Evolutionary conservation across 2,888 invertebrate genomes (phyloP).

Genomic region (Nemurella pictetii): DNA sequence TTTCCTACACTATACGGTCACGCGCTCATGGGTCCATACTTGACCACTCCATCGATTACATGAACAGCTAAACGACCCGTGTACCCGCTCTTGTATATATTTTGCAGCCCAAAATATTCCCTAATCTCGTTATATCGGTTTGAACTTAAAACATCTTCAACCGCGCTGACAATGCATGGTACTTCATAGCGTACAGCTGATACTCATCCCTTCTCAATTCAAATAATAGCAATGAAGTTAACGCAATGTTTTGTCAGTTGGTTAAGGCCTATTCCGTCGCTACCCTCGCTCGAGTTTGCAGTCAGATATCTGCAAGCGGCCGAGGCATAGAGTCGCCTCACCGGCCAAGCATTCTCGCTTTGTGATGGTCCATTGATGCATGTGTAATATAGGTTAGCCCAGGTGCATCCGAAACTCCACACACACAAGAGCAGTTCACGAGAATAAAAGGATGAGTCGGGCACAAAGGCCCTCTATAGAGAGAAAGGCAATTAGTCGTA

Average conservation of each 20-base stretch:
- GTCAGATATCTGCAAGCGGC: not conserved
- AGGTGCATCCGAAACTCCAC: constrained; percentile 15
- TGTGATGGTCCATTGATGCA: not conserved
- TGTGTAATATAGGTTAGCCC: constrained; percentile 29
- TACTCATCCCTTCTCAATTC: not conserved
- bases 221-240: not conserved
- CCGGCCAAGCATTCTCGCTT: not conserved
- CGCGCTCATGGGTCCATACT: not conserved
- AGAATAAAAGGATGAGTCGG: constrained; percentile 28
- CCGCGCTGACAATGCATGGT: not conserved
- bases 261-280: not conserved
- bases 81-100: not conserved
- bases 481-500: constrained; percentile 40
- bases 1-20: not conserved
- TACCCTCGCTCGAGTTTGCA: not conserved
- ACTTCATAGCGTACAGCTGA: not conserved
- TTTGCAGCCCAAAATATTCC: not conserved
- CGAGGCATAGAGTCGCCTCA: not conserved
- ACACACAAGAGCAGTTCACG: not conserved
- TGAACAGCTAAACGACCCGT: not conserved
- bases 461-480: constrained; percentile 22
- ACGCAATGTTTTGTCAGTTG: constrained; percentile 6
- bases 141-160: not conserved
- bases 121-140: not conserved
- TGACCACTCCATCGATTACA: not conserved